Percentiles rank a stretch among this genome's conserved stretches.
These are phyloP conservation scores for Drosophila meridionalis DNA, from an alignment of 2,888 invertebrate species.

Conservation along the genomic window DNA sequence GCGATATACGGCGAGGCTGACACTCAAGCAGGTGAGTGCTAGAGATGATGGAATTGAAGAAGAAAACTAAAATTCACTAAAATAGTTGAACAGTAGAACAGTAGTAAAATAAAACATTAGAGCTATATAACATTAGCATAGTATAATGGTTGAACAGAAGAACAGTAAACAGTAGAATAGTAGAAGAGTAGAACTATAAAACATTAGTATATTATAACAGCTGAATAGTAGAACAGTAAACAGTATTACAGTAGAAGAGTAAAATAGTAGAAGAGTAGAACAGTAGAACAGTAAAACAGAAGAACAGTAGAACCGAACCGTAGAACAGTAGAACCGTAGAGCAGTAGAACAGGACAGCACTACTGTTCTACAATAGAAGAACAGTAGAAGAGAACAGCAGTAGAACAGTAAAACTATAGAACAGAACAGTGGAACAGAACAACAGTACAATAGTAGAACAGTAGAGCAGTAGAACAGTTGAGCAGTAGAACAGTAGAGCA, in stretches of 20 bases:
- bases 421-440: background rate
- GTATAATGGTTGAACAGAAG: background rate
- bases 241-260: background rate
- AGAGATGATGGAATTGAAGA: background rate
- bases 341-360: background rate
- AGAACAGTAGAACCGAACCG: background rate
- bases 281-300: background rate
- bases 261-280: background rate
- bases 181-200: background rate
- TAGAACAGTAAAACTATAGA: background rate
- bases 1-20: slow-evolving; percentile 94
- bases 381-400: background rate
- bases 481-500: too few relatives aligned
- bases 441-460: too few relatives aligned
- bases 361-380: too few relatives aligned
- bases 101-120: too few relatives aligned
- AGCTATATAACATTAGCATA: too few relatives aligned
- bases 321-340: background rate
- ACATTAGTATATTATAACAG: background rate
- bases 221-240: background rate
- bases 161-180: background rate
- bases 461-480: too few relatives aligned
- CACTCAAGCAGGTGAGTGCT: slow-evolving; percentile 92
- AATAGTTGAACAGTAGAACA: background rate
- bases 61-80: background rate